phyloP scores from a whole-genome alignment of 2,888 invertebrate genomes.

The Aphidius colemani region DNA sequence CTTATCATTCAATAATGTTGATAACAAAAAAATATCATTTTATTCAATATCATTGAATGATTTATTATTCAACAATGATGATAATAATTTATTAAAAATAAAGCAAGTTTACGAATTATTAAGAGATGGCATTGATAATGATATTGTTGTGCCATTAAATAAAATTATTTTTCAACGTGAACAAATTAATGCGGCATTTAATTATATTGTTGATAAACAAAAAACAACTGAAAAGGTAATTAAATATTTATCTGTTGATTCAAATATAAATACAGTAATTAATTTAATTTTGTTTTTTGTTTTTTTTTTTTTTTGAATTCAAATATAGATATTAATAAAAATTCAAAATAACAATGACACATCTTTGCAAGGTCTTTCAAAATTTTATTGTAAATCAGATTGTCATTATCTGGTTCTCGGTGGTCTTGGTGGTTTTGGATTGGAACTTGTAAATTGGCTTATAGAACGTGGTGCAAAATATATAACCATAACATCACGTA shows the following conservation, averaged over 20 bases:
- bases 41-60: constrained; percentile 72
- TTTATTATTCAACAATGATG: constrained; percentile 51
- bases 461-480: constrained; percentile 79
- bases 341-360: constrained; percentile 38
- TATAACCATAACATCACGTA: constrained; percentile 79
- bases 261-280: no score
- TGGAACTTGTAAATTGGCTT: constrained; percentile 87
- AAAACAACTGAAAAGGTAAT: constrained; percentile 82
- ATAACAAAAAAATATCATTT: constrained; percentile 57
- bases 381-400: constrained; percentile 62
- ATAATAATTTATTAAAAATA: constrained; percentile 62
- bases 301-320: no score
- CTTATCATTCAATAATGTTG: constrained; percentile 69
- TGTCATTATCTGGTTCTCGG: constrained; percentile 70
- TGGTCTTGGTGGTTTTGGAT: constrained; percentile 90
- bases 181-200: constrained; percentile 75
- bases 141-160: constrained; percentile 72
- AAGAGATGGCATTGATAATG: constrained; percentile 67
- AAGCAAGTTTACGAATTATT: constrained; percentile 64
- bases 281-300: no score
- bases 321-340: constrained; percentile 45
- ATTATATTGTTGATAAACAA: constrained; percentile 68
- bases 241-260: no score
- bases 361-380: constrained; percentile 61
- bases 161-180: constrained; percentile 68